Evolutionary conservation across 2,888 invertebrate genomes (phyloP).

Genomic region (Tanypteryx hageni): DNA sequence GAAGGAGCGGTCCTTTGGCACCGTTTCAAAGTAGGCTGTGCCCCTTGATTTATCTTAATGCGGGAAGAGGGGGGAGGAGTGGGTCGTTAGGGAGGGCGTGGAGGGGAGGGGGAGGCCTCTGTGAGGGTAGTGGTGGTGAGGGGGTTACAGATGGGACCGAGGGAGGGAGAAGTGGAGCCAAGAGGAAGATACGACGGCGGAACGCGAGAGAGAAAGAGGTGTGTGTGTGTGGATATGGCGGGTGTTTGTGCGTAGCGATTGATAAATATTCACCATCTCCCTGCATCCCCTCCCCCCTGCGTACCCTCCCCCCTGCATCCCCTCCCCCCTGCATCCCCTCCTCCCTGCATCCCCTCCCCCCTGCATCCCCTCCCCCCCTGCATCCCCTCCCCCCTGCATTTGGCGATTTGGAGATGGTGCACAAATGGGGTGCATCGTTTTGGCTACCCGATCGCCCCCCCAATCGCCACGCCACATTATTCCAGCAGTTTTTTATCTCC

Average conservation of each 20-base stretch:
- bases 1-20: conserved; percentile 9
- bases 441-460: too few species aligned
- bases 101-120: conserved; percentile 56
- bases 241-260: too few species aligned
- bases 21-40: conserved; percentile 37
- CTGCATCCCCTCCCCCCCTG: not conserved
- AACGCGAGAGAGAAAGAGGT: conserved; percentile 6
- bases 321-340: not conserved
- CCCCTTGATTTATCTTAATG: conserved; percentile 45
- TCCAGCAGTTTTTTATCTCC: too few species aligned
- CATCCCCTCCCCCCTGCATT: not conserved
- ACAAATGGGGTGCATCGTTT: too few species aligned
- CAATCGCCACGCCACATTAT: too few species aligned
- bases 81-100: conserved; percentile 44
- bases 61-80: not conserved
- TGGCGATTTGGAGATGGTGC: not conserved
- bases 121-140: too few species aligned
- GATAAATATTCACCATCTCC: too few species aligned
- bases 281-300: too few species aligned
- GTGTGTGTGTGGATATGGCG: too few species aligned
- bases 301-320: too few species aligned
- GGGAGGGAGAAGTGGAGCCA: too few species aligned
- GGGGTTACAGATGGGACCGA: conserved; percentile 62
- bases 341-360: not conserved
- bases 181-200: conserved; percentile 68